Percentiles rank a stretch among this genome's conserved stretches.
phyloP scores from a whole-genome alignment of 2,888 invertebrate genomes.

The Laothoe populi region DNA sequence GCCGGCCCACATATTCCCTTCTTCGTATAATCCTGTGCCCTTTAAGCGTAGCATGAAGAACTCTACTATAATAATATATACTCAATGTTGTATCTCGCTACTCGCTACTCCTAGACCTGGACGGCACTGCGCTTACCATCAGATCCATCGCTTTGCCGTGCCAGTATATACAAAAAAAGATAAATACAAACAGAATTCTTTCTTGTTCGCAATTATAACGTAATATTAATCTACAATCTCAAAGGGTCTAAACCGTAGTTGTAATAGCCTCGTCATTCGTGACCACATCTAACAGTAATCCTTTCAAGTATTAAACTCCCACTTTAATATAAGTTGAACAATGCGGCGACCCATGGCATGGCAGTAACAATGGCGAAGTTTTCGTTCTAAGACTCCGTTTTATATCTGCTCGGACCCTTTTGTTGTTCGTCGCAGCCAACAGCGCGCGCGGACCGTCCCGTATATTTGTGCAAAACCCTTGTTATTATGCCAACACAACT shows the following conservation, averaged over 20 bases:
- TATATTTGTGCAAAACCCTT: conserved; percentile 51
- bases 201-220: conserved; percentile 34
- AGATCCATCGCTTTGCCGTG: no score
- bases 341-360: conserved; percentile 71
- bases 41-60: no score
- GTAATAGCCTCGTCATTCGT: conserved; percentile 62
- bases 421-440: conserved; percentile 50
- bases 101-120: no score
- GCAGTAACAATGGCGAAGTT: conserved; percentile 77
- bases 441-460: conserved; percentile 50
- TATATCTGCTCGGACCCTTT: conserved; percentile 66
- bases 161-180: no score
- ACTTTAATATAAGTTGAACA: conserved; percentile 80
- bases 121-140: no score
- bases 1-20: no score
- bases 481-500: conserved; percentile 61
- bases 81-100: no score
- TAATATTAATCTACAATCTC: conserved; percentile 57
- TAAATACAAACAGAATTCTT: conserved; percentile 13
- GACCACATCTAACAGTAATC: conserved; percentile 73
- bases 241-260: conserved; percentile 49
- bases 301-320: conserved; percentile 77
- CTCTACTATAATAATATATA: no score
- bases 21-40: no score
- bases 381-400: conserved; percentile 75